Evolutionary conservation across 2,113 vertebrate species (phyloP).

Genomic region (Suricata suricatta): DNA sequence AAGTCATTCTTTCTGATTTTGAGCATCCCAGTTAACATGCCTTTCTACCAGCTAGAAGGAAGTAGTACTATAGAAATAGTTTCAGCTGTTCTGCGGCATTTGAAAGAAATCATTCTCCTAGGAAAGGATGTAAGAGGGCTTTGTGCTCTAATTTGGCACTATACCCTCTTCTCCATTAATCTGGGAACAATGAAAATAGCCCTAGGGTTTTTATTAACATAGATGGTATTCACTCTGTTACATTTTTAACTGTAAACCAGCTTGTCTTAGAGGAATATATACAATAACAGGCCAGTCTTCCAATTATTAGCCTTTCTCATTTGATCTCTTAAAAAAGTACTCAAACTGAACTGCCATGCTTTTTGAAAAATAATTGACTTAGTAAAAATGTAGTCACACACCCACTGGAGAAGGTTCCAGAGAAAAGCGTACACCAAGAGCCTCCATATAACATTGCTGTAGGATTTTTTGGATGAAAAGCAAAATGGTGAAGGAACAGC

Average conservation of each 20-base stretch:
- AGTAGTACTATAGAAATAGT: background rate
- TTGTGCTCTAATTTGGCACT: conserved; percentile 15
- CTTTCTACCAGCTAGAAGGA: conserved; percentile 15
- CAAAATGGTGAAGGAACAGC: background rate
- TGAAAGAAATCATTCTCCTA: conserved; percentile 34
- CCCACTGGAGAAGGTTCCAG: background rate
- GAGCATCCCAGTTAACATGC: background rate
- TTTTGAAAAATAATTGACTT: background rate
- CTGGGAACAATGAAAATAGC: background rate
- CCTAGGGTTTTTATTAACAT: background rate
- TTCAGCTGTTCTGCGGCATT: background rate
- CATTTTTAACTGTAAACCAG: background rate
- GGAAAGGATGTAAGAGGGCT: background rate
- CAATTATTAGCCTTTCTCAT: background rate
- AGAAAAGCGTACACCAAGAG: background rate
- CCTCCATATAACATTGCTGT: background rate
- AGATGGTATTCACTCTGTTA: background rate
- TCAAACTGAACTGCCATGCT: background rate
- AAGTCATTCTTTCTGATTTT: conserved; percentile 34
- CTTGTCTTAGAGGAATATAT: background rate
- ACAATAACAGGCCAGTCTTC: background rate
- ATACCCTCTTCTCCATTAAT: background rate
- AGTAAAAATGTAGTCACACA: background rate
- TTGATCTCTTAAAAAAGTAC: background rate
- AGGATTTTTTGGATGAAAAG: background rate